Conservation (phyloP, 2,888 invertebrate genomes). For the Erynnis tages region DNA sequence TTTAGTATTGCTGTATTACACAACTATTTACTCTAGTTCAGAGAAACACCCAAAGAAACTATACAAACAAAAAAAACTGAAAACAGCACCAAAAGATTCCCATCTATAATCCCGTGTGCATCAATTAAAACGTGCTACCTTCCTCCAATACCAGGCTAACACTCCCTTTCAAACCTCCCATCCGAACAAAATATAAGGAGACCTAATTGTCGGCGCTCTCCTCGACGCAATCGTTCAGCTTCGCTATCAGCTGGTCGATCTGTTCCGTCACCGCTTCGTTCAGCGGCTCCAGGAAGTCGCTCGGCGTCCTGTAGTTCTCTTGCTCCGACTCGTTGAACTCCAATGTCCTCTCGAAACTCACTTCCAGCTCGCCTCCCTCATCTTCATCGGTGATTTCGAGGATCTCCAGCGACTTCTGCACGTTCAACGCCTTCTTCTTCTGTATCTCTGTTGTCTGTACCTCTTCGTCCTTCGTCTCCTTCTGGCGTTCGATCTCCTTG, state of each 20-base stretch:
- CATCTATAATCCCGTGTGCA: too few relatives aligned
- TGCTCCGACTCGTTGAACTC: slow-evolving; percentile 56
- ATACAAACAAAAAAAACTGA: too few relatives aligned
- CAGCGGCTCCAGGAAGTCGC: slow-evolving; percentile 60
- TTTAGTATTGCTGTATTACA: too few relatives aligned
- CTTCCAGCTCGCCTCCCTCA: slow-evolving; percentile 47
- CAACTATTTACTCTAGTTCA: too few relatives aligned
- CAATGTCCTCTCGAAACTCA: slow-evolving; percentile 61
- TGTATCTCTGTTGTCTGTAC: slow-evolving; percentile 49
- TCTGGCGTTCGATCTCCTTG: slow-evolving; percentile 38
- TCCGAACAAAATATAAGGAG: too few relatives aligned
- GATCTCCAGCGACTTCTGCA: slow-evolving; percentile 61
- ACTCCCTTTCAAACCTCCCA: too few relatives aligned
- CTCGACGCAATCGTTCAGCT: slow-evolving; percentile 58
- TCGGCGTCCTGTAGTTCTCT: slow-evolving; percentile 65
- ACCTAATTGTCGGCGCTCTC: slow-evolving; percentile 44
- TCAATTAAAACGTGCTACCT: too few relatives aligned
- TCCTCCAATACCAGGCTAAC: neutral
- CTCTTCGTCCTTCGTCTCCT: slow-evolving; percentile 51
- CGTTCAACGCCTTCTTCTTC: slow-evolving; percentile 35
- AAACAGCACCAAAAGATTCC: too few relatives aligned
- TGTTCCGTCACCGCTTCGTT: slow-evolving; percentile 65
- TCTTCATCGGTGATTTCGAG: slow-evolving; percentile 56
- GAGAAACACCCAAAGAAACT: too few relatives aligned
- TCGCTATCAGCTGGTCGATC: slow-evolving; percentile 68